Evolutionary conservation across 2,797 vertebrate genomes (phyloP).

Genomic region (Pangasius mekongensis): DNA sequence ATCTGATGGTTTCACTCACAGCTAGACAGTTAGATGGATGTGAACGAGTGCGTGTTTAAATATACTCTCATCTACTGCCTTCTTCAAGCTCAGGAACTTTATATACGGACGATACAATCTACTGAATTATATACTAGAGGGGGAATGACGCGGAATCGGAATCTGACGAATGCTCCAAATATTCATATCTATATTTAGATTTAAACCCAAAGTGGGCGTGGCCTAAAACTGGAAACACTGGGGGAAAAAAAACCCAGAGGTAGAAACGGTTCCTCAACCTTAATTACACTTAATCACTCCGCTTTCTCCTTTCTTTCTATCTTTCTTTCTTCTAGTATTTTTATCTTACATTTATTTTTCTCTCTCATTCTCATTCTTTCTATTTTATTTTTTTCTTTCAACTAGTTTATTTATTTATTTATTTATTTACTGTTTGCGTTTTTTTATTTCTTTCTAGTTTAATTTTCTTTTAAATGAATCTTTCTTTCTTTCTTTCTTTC

Average conservation of each 20-base stretch:
- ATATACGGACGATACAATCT: not conserved
- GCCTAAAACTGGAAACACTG: not conserved
- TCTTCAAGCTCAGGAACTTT: not conserved
- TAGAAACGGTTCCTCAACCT: not conserved
- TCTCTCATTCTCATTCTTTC: not conserved
- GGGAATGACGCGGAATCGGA: not conserved
- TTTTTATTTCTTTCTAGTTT: not conserved
- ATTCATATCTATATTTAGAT: not conserved
- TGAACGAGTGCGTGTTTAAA: not conserved
- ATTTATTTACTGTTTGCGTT: not conserved
- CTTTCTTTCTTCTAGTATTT: not conserved
- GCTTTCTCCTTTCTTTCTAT: not conserved
- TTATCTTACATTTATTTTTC: not conserved
- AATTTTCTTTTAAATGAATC: not conserved
- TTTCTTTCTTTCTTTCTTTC: not conserved
- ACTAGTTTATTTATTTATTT: not conserved
- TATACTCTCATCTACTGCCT: not conserved
- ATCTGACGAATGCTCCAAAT: not conserved
- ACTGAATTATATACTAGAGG: too few relatives aligned
- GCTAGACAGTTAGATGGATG: not conserved
- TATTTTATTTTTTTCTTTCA: not conserved
- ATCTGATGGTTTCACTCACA: constrained; percentile 16
- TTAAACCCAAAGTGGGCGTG: not conserved
- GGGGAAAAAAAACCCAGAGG: not conserved
- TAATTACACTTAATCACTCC: not conserved